phyloP scores from a whole-genome alignment of 2,113 vertebrate species.

The Barnardius zonarius region DNA sequence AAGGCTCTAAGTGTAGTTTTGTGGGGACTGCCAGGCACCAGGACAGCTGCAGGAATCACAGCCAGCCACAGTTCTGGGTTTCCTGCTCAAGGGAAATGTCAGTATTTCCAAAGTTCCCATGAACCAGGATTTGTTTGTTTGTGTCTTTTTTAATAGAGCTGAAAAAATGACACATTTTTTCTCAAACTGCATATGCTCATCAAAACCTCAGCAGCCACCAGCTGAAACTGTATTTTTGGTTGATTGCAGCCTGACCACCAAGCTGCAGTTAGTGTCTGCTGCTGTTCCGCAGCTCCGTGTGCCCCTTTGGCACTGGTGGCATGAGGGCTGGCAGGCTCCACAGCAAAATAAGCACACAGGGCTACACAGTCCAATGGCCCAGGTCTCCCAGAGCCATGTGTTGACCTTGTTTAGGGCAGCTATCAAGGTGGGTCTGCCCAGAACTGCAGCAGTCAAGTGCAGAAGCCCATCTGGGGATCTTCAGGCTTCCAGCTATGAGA shows the following conservation, averaged over 20 bases:
- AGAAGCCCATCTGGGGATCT: background rate
- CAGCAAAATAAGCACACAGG: rapidly evolving
- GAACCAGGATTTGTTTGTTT: background rate
- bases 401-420: background rate
- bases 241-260: background rate
- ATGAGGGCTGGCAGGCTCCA: background rate
- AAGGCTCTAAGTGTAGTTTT: background rate
- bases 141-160: background rate
- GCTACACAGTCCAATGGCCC: rapidly evolving
- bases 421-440: background rate
- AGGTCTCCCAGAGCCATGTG: background rate
- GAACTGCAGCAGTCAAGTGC: background rate
- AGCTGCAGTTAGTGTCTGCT: background rate
- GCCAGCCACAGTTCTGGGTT: background rate
- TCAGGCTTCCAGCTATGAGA: background rate
- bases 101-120: background rate
- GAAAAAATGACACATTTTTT: background rate
- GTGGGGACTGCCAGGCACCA: background rate
- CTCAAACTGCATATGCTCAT: background rate
- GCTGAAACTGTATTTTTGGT: background rate
- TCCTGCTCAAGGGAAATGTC: background rate
- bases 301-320: background rate
- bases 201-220: background rate
- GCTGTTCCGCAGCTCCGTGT: rapidly evolving
- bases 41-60: background rate